Percentiles rank a stretch among this genome's conserved stretches.
Conservation (phyloP, 2,113 vertebrate species). For the Electrona antarctica region DNA sequence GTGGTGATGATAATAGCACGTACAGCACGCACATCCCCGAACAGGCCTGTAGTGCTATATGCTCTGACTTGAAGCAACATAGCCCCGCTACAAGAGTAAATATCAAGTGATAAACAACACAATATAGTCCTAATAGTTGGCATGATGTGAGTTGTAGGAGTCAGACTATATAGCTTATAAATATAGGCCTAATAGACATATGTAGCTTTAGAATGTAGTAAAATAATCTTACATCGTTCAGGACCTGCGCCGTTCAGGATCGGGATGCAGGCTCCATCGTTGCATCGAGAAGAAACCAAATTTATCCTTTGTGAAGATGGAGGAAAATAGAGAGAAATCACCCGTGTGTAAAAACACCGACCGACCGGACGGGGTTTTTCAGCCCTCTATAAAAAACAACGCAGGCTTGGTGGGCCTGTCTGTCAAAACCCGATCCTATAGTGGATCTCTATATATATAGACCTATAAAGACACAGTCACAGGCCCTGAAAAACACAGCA, state of each 20-base stretch:
- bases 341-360: neutral
- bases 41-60: too few relatives aligned
- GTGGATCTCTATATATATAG: too few relatives aligned
- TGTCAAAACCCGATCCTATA: too few relatives aligned
- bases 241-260: slow-evolving; percentile 51
- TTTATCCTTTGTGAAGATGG: slow-evolving; percentile 30
- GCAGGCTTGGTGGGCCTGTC: slow-evolving; percentile 1
- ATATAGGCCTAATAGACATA: slow-evolving; percentile 36
- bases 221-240: slow-evolving; percentile 42
- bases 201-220: slow-evolving; percentile 24
- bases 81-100: too few relatives aligned
- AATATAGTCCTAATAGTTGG: too few relatives aligned
- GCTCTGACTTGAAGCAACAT: too few relatives aligned
- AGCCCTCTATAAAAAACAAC: neutral
- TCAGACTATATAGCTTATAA: neutral
- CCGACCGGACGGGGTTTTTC: neutral
- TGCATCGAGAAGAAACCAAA: slow-evolving; percentile 35
- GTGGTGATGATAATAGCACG: too few relatives aligned
- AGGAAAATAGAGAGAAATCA: neutral
- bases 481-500: neutral
- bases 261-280: slow-evolving; percentile 74
- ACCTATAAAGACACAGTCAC: neutral
- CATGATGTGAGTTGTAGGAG: too few relatives aligned
- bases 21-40: too few relatives aligned
- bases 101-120: too few relatives aligned